These are phyloP conservation scores for Perithous albicinctus DNA, from an alignment of 2,888 invertebrate species.

Conservation along the genomic window DNA sequence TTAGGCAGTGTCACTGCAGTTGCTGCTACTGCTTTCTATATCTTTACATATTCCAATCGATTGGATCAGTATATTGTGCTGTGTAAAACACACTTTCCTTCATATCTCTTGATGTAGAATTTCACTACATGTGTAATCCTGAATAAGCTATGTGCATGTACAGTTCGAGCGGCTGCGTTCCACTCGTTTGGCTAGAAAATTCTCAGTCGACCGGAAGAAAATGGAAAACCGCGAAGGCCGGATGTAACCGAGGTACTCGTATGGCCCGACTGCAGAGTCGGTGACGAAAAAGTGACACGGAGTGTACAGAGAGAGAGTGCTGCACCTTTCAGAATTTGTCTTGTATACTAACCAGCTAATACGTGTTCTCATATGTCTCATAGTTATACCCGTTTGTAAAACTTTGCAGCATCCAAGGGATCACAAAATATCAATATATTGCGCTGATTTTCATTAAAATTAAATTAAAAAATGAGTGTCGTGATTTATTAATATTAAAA, in stretches of 20 bases:
- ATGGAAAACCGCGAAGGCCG: constrained; percentile 44
- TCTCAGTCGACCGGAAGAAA: constrained; percentile 45
- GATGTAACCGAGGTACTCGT: constrained; percentile 41
- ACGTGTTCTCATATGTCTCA: too few species aligned
- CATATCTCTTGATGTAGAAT: constrained; percentile 3
- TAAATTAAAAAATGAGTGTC: too few species aligned
- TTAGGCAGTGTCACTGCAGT: background rate
- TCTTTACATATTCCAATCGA: constrained; percentile 13
- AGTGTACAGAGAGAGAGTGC: constrained; percentile 6
- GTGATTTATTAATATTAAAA: too few species aligned
- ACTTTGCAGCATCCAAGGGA: too few species aligned
- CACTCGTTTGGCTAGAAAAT: constrained; percentile 41
- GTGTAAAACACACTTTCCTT: constrained; percentile 18
- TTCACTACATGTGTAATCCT: background rate
- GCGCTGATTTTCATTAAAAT: too few species aligned
- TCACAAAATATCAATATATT: too few species aligned
- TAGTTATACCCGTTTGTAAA: too few species aligned
- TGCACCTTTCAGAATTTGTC: constrained; percentile 21
- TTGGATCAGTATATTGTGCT: background rate
- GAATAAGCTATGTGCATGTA: background rate
- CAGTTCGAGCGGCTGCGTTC: constrained; percentile 15
- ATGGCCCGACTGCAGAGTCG: constrained; percentile 4
- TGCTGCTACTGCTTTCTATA: constrained; percentile 4
- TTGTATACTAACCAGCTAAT: background rate
- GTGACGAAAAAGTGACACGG: constrained; percentile 1